A percentile compares a stretch with the other conserved stretches of the same genome.
phyloP scores from a whole-genome alignment of 2,888 invertebrate genomes.

The Chelonus formosanus region DNA sequence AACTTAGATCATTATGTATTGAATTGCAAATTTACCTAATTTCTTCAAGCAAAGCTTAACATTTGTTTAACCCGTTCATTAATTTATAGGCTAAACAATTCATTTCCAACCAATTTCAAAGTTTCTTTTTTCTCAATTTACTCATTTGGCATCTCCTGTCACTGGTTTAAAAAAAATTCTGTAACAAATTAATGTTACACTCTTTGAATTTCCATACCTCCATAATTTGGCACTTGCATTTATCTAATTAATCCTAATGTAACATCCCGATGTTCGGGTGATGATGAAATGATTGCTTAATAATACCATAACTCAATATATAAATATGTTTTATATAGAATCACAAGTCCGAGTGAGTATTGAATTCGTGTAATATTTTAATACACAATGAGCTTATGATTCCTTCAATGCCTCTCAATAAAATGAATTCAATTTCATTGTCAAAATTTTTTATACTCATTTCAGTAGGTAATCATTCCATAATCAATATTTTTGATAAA shows the following conservation, averaged over 20 bases:
- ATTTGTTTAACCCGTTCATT: background rate
- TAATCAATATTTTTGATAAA: too few relatives aligned
- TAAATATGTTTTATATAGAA: constrained; percentile 26
- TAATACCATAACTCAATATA: constrained; percentile 34
- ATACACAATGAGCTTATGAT: too few relatives aligned
- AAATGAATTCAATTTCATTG: too few relatives aligned
- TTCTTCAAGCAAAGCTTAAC: constrained; percentile 17
- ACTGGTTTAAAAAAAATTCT: too few relatives aligned
- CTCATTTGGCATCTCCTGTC: background rate
- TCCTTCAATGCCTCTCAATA: too few relatives aligned
- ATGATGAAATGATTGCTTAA: constrained; percentile 28
- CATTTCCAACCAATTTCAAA: constrained; percentile 48
- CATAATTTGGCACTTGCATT: too few relatives aligned
- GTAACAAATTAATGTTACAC: too few relatives aligned
- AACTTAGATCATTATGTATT: background rate
- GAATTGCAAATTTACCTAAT: constrained; percentile 5
- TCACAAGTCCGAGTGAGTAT: background rate
- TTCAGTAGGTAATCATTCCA: too few relatives aligned
- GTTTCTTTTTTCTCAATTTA: constrained; percentile 24
- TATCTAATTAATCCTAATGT: too few relatives aligned
- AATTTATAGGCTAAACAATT: constrained; percentile 30
- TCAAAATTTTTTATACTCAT: too few relatives aligned
- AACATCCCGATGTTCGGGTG: background rate
- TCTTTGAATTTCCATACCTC: too few relatives aligned
- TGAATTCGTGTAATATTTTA: too few relatives aligned